phyloP scores from a whole-genome alignment of 1,140 invertebrate species.

The Drosophila prosaltans region DNA sequence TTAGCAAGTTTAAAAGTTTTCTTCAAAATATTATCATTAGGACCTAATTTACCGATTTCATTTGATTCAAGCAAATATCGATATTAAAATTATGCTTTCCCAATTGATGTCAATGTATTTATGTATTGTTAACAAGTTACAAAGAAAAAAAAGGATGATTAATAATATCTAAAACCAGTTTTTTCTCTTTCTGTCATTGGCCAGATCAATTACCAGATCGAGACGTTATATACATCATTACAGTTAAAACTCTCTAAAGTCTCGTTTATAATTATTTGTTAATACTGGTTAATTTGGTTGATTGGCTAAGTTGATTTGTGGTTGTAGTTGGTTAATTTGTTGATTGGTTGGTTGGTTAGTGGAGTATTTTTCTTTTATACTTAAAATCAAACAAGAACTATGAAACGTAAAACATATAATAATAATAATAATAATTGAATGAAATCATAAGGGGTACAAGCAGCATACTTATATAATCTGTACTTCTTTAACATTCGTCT shows the following conservation, averaged over 20 bases:
- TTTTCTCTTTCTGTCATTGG: background rate
- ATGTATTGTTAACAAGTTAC: background rate
- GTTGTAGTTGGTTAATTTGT: slow-evolving; percentile 24
- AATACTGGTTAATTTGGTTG: slow-evolving; percentile 11
- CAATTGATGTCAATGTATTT: background rate
- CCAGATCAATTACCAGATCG: background rate
- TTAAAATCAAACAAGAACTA: slow-evolving; percentile 42
- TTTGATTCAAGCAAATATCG: no score
- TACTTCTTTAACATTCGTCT: slow-evolving; percentile 93
- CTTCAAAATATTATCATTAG: no score
- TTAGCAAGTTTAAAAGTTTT: no score
- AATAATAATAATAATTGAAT: slow-evolving; percentile 58
- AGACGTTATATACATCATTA: no score
- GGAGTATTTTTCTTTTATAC: background rate
- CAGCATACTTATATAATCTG: slow-evolving; percentile 86
- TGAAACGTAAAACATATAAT: slow-evolving; percentile 52
- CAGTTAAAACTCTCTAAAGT: background rate
- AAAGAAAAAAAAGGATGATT: no score
- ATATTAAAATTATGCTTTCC: no score
- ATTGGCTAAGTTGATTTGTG: slow-evolving; percentile 12
- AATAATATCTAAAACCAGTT: background rate
- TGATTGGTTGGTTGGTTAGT: slow-evolving; percentile 13
- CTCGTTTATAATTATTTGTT: slow-evolving; percentile 11
- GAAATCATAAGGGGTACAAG: slow-evolving; percentile 76
- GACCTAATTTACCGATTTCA: no score